A percentile compares a stretch with the other conserved stretches of the same genome.
phyloP scores from a whole-genome alignment of 2,113 vertebrate genomes.

The Nerophis lumbriciformis region DNA sequence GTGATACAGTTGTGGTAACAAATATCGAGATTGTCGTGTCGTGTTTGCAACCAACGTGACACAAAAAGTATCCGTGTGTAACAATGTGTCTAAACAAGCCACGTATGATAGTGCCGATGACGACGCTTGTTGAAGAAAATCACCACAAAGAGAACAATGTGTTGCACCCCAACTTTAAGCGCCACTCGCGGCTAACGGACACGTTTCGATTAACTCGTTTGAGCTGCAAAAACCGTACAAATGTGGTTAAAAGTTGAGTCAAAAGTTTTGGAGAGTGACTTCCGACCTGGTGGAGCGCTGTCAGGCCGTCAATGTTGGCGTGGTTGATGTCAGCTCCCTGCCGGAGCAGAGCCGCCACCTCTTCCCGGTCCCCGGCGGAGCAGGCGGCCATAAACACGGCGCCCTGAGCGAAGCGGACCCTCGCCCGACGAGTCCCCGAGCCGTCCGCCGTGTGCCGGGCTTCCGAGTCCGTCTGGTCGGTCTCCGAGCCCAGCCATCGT shows the following conservation, averaged over 20 bases:
- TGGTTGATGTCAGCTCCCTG: conserved; percentile 81
- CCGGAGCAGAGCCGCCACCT: conserved; percentile 73
- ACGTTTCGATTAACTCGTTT: not conserved
- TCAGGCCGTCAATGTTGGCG: conserved; percentile 79
- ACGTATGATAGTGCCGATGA: not conserved
- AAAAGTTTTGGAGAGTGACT: not conserved
- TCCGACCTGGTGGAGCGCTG: conserved; percentile 76
- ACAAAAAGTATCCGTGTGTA: not conserved
- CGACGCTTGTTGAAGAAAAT: not conserved
- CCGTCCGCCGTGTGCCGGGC: conserved; percentile 31
- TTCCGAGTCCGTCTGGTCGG: conserved; percentile 63
- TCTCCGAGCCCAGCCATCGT: conserved; percentile 76
- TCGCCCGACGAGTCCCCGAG: conserved; percentile 54
- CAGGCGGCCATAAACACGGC: conserved; percentile 83
- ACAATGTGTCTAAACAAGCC: conserved; percentile 11
- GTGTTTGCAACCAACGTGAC: not conserved
- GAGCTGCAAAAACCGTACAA: not conserved
- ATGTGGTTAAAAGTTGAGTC: not conserved
- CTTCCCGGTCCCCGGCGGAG: conserved; percentile 78
- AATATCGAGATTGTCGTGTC: not conserved
- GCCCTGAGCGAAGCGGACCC: conserved; percentile 77
- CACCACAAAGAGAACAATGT: conserved; percentile 1
- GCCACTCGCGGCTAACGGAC: not conserved
- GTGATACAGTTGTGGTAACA: not conserved
- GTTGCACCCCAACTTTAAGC: not conserved